Evolutionary conservation across 2,888 invertebrate genomes (phyloP), one percentile per base, ranked within the genome.

Genomic region (Synergus gifuensis): DNA sequence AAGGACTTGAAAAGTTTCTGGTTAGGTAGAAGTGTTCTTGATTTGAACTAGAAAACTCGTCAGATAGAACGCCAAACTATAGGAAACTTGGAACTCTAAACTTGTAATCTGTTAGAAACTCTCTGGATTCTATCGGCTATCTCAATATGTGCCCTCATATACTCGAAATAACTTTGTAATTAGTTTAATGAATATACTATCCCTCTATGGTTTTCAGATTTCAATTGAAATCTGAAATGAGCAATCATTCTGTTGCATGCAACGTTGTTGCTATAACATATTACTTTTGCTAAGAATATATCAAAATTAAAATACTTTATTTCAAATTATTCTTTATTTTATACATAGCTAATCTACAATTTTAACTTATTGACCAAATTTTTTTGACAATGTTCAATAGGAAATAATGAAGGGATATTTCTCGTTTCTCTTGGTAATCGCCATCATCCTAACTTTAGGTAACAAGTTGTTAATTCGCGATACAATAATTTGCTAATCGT

Each of bases 401-500:
- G 0, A 9, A 11, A 12, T 22, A 9, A 60, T 60, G 18, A 12
- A 22, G 18, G 22, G 11, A 14, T 62, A n/a, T 11, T 28, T 22
- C 22, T 62, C 28, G 62, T 22, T 62, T 12, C 22, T 5, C 62
- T 62, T 14, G 5, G 5, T 73, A 73, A 73, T 73, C 16, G n/a
- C 9, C 36, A 49, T 11, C 73, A 28, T 54, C n/a, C 36, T 4
- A 54, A 73, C 73, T 73, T 73, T 36, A 81, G 81, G 80, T 83
- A 83, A 84, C 82, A 85, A 85, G 84, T 85, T 86, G 83, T 86
- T 88, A 89, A 88, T 87, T 86, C 80, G 54, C 76, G 76, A 76
- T 76, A 86, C 86, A 86, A 89, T 88, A 88, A 85, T 82, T 84
- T 76, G 78, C 81, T 80, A 83, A 87, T 86, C 80, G 77, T 78